Conservation (phyloP, 2,888 invertebrate species). For the Tachystola acroxantha region DNA sequence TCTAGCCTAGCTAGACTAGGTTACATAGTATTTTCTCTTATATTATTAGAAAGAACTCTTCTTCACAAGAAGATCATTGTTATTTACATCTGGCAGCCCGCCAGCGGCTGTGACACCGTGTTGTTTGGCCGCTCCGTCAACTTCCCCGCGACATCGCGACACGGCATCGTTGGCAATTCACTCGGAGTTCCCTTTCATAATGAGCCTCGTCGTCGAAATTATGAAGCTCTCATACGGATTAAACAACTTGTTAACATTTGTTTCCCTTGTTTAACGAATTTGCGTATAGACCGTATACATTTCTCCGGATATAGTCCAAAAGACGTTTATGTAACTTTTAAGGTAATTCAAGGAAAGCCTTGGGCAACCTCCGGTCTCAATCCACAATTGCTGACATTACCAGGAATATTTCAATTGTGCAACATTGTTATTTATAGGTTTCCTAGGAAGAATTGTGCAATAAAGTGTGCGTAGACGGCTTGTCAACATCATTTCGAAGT, state of each 20-base stretch:
- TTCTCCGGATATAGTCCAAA: no score
- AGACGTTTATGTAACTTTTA: no score
- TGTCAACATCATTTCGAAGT: slow-evolving; percentile 14
- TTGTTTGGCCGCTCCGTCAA: slow-evolving; percentile 40
- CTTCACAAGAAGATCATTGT: slow-evolving; percentile 27
- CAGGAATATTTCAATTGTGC: no score
- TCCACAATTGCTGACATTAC: no score
- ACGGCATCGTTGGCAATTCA: slow-evolving; percentile 20
- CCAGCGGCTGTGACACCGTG: slow-evolving; percentile 29
- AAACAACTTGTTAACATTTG: neutral
- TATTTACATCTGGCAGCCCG: slow-evolving; percentile 40
- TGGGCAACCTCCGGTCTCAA: no score
- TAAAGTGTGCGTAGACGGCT: neutral
- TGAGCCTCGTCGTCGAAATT: neutral
- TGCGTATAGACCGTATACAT: no score
- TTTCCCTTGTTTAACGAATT: neutral
- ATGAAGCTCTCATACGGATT: neutral
- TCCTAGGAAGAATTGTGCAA: no score
- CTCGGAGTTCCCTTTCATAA: neutral
- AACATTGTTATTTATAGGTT: no score
- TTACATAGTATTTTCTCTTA: no score
- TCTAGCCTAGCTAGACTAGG: no score
- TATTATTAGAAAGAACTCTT: slow-evolving; percentile 1
- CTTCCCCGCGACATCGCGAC: slow-evolving; percentile 29
- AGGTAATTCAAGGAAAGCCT: no score